A percentile compares a stretch with the other conserved stretches of the same genome.
phyloP scores from a whole-genome alignment of 2,113 vertebrate species.

The Pachycephala philippinensis region DNA sequence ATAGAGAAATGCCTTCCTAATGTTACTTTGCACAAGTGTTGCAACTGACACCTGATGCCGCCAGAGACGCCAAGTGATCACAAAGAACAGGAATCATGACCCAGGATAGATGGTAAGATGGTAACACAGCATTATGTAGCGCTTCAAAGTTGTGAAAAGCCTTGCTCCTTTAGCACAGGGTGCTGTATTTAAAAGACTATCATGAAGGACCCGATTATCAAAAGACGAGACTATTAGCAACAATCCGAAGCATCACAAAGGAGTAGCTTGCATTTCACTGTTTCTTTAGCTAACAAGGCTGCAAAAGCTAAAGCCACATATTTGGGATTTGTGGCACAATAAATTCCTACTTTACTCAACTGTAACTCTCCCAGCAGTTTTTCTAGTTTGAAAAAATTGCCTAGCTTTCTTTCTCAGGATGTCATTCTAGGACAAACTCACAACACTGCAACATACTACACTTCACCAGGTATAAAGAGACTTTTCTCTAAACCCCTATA shows the following conservation, averaged over 20 bases:
- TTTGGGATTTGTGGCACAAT: background rate
- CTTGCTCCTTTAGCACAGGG: background rate
- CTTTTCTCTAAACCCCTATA: background rate
- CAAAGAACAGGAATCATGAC: background rate
- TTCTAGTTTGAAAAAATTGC: background rate
- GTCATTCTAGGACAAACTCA: background rate
- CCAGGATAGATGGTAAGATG: background rate
- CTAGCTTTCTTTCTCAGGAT: background rate
- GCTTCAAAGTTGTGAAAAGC: background rate
- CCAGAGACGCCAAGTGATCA: background rate
- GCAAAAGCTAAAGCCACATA: background rate
- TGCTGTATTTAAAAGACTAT: background rate
- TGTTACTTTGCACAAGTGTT: background rate
- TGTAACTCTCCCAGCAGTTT: background rate
- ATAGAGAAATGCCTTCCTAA: background rate
- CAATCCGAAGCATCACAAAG: background rate
- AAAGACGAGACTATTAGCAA: background rate
- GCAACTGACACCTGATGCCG: background rate
- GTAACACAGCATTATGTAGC: background rate
- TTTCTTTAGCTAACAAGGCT: background rate
- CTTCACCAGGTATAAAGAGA: background rate
- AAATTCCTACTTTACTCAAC: background rate
- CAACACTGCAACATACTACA: background rate
- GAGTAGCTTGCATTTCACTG: background rate
- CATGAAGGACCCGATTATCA: background rate